Base-by-base conservation (phyloP, 2,797 vertebrate species). In the Halcyon leucocephala region DNA sequence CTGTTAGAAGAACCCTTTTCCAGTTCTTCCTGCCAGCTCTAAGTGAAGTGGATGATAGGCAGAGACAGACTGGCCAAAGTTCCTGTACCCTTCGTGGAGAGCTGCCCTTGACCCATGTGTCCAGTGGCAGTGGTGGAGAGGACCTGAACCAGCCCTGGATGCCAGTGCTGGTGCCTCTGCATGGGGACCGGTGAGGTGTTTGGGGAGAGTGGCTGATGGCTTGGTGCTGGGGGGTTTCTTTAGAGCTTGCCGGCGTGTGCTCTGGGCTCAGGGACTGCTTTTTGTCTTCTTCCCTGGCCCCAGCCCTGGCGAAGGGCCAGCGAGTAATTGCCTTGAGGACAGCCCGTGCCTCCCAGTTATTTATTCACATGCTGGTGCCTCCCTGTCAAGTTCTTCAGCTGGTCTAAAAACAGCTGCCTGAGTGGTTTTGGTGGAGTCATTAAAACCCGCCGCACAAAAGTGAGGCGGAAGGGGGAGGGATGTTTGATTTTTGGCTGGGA, bases 111-210 rank as follows among this genome's bases (percentile, higher is more conserved):
- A 42, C 55, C 39, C 42, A 9, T 22, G n/a, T 2, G 6, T 52
- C 33, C 12, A 6, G 60, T 46, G 19, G 60, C 10, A 64, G 89
- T 9, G 3, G 29, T 0, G 0, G 49, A 15, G 65, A n/a, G 65
- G 49, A 61, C 5, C 12, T 0, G 3, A n/a, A 51, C 12, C 1
- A 62, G n/a, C 58, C 70, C 42, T 8, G 13, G 29, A 54, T 73
- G 21, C 41, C 19, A 22, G 9, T 24, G 18, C 58, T 4, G 0
- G 4, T 24, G 46, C 58, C 33, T n/a, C 25, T 31, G 46, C 0
- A 5, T 4, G 37, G 42, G 10, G 31, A 2, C 37, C 0, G 1
- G 7, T 2, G 2, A 42, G 72, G 28, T 37, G 31, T 55, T 44
- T 33, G 13, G 6, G 57, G 33, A 46, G 14, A 10, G 11, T 2